These are phyloP conservation scores for Poecile atricapillus DNA, from an alignment of 2,113 vertebrate species.

Conservation along the genomic window DNA sequence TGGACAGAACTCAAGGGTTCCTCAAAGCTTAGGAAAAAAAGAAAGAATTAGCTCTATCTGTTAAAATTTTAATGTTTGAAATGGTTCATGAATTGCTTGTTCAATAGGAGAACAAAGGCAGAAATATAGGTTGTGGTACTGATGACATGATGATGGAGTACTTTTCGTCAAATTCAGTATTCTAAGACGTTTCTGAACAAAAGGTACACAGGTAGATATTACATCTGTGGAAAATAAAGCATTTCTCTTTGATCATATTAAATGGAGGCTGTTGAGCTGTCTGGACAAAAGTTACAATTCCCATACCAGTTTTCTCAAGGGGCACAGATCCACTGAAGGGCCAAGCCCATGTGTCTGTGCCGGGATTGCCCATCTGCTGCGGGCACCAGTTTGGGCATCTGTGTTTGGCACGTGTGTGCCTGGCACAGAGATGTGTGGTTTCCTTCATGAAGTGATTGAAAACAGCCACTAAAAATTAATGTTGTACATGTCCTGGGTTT, in stretches of 20 bases:
- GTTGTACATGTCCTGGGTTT: not conserved
- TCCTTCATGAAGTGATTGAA: not conserved
- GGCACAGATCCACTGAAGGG: not conserved
- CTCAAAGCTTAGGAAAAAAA: not conserved
- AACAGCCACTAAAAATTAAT: not conserved
- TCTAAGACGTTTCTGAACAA: not conserved
- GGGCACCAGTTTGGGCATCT: not conserved
- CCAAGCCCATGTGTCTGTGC: not conserved
- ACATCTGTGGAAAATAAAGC: not conserved
- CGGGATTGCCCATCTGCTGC: not conserved
- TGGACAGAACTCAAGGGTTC: not conserved
- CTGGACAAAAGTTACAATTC: not conserved
- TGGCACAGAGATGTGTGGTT: not conserved
- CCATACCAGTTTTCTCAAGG: fast-evolving
- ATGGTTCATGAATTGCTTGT: not conserved
- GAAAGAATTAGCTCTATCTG: not conserved
- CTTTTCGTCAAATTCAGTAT: not conserved
- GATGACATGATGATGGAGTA: not conserved
- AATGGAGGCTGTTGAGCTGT: not conserved
- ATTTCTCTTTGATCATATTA: not conserved
- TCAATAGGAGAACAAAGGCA: not conserved
- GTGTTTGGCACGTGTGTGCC: not conserved
- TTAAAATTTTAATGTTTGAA: not conserved
- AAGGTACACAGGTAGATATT: not conserved
- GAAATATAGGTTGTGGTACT: not conserved